A percentile compares a stretch with the other conserved stretches of the same genome.
These are phyloP conservation scores for Agrotis puta DNA, from an alignment of 2,888 invertebrate species.

Conservation along the genomic window DNA sequence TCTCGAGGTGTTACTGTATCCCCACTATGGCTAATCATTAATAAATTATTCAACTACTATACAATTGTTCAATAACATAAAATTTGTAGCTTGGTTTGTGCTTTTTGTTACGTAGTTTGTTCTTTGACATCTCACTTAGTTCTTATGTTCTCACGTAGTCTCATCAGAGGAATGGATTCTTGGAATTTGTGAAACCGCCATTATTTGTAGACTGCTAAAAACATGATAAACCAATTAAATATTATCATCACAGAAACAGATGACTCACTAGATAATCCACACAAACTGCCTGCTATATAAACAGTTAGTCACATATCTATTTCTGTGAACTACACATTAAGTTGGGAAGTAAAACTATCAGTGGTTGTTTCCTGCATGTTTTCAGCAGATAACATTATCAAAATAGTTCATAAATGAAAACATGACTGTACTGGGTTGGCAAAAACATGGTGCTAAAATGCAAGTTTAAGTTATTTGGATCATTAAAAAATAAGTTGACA, in stretches of 20 bases:
- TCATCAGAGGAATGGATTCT: slow-evolving; percentile 88
- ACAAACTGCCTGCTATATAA: slow-evolving; percentile 1
- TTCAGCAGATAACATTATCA: slow-evolving; percentile 60
- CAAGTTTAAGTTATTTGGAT: neutral
- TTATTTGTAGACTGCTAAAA: slow-evolving; percentile 84
- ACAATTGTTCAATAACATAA: slow-evolving; percentile 75
- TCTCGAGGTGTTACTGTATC: slow-evolving; percentile 63
- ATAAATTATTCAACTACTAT: slow-evolving; percentile 77
- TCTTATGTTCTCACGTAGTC: slow-evolving; percentile 64
- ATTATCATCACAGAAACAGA: slow-evolving; percentile 55
- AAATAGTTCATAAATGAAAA: slow-evolving; percentile 47
- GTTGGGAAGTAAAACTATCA: slow-evolving; percentile 63
- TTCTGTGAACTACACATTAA: slow-evolving; percentile 35
- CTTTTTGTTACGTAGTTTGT: slow-evolving; percentile 84
- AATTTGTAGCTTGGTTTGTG: slow-evolving; percentile 88
- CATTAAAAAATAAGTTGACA: neutral
- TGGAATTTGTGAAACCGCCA: slow-evolving; percentile 83
- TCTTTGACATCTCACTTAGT: slow-evolving; percentile 78
- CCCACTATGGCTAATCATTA: slow-evolving; percentile 79
- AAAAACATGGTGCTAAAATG: slow-evolving; percentile 2
- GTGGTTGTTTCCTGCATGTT: slow-evolving; percentile 69
- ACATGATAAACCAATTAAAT: slow-evolving; percentile 50
- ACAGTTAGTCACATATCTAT: slow-evolving; percentile 24
- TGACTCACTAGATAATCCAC: slow-evolving; percentile 47
- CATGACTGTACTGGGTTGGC: slow-evolving; percentile 14